Evolutionary conservation across 2,797 vertebrate genomes (phyloP).

Genomic region (Lophotriccus pileatus): DNA sequence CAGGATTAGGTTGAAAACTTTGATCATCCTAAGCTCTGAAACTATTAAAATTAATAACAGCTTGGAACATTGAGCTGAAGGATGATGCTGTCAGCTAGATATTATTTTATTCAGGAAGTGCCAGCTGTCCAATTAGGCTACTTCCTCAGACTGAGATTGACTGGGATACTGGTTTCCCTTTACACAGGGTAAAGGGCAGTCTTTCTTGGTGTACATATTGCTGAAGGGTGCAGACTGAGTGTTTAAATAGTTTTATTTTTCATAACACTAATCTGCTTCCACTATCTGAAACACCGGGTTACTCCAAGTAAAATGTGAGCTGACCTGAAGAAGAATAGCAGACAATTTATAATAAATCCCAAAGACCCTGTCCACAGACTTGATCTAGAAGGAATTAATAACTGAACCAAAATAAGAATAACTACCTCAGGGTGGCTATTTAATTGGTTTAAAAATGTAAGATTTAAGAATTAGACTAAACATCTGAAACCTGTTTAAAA

Average conservation of each 20-base stretch:
- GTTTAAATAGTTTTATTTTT: not conserved
- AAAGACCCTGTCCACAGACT: not conserved
- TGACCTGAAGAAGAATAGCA: not conserved
- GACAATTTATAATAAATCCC: not conserved
- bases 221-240: not conserved
- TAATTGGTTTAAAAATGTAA: not conserved
- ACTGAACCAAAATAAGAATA: not conserved
- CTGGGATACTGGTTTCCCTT: not conserved
- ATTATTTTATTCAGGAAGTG: not conserved
- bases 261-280: not conserved
- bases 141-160: not conserved
- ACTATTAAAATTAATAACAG: not conserved
- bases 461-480: not conserved
- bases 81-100: not conserved
- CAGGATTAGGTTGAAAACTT: not conserved
- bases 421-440: not conserved
- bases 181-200: not conserved
- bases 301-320: not conserved
- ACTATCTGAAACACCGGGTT: not conserved
- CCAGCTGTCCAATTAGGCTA: not conserved
- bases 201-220: not conserved
- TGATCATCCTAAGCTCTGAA: not conserved
- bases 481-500: not conserved
- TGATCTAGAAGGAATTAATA: not conserved
- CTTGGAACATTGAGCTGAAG: not conserved